These are phyloP conservation scores for Drosophila niveifrons DNA, from an alignment of 2,888 invertebrate genomes.

Conservation along the genomic window DNA sequence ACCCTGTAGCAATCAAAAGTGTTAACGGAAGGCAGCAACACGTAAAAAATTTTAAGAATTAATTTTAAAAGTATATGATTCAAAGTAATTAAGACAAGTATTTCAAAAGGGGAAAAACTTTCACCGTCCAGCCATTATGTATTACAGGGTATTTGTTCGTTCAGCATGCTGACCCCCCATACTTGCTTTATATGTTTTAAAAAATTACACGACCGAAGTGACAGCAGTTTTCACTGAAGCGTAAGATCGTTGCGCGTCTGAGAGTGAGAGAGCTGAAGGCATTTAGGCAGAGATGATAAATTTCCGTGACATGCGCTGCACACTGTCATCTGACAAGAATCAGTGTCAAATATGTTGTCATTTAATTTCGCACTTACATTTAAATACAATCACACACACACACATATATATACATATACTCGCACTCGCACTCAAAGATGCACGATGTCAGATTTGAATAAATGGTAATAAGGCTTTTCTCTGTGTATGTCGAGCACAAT, in stretches of 20 bases:
- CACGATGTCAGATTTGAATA: constrained; percentile 70
- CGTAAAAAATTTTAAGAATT: not conserved
- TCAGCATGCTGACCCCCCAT: constrained; percentile 5
- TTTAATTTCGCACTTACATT: constrained; percentile 77
- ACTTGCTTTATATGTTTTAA: constrained; percentile 27
- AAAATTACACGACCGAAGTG: constrained; percentile 69
- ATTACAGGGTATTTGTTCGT: constrained; percentile 3
- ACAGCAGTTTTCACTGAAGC: constrained; percentile 37
- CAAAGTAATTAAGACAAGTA: no score
- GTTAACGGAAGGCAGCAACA: not conserved
- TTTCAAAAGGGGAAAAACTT: no score
- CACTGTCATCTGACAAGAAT: constrained; percentile 78
- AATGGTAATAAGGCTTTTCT: constrained; percentile 76
- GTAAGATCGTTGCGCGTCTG: constrained; percentile 19
- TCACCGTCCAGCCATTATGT: no score
- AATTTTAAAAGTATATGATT: no score
- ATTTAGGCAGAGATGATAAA: constrained; percentile 77
- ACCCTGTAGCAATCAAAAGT: not conserved
- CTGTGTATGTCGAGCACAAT: constrained; percentile 45
- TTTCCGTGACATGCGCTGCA: constrained; percentile 71
- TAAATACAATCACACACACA: constrained; percentile 42
- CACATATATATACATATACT: constrained; percentile 16
- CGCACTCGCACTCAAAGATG: constrained; percentile 11
- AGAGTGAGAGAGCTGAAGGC: constrained; percentile 21
- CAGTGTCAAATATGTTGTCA: constrained; percentile 81